Percentiles rank a stretch among this genome's conserved stretches.
phyloP scores from a whole-genome alignment of 37 sponge, comb jelly and placozoan species.

The Beroe ovata region DNA sequence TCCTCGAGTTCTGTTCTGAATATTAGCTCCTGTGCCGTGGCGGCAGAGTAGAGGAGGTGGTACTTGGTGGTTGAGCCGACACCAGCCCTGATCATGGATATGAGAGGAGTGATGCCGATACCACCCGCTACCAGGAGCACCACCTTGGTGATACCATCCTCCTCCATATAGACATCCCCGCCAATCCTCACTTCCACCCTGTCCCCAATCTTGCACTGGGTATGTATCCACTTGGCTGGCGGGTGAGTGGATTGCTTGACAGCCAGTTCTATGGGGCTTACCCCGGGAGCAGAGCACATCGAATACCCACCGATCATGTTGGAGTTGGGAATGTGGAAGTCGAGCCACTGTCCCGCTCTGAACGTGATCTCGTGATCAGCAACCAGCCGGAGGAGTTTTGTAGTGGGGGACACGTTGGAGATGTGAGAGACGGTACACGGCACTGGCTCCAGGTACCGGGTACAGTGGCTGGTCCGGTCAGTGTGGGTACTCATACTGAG shows the following conservation, averaged over 20 bases:
- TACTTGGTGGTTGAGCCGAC: slow-evolving; percentile 55
- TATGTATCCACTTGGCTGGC: slow-evolving; percentile 81
- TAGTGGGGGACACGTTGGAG: slow-evolving; percentile 73
- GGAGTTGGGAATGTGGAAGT: slow-evolving; percentile 73
- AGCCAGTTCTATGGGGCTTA: slow-evolving; percentile 72
- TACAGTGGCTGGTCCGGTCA: slow-evolving; percentile 14
- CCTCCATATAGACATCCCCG: slow-evolving; percentile 76
- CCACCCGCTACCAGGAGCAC: slow-evolving; percentile 82
- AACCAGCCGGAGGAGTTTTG: slow-evolving; percentile 72
- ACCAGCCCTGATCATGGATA: slow-evolving; percentile 74
- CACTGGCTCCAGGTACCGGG: background rate
- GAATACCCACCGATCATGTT: slow-evolving; percentile 82
- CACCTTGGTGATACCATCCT: slow-evolving; percentile 7
- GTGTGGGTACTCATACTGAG: background rate
- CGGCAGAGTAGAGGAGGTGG: slow-evolving; percentile 74
- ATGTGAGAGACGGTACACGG: slow-evolving; percentile 69
- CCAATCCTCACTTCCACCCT: slow-evolving; percentile 72
- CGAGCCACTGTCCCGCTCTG: slow-evolving; percentile 83
- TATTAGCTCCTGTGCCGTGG: slow-evolving; percentile 68
- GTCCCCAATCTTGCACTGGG: slow-evolving; percentile 73
- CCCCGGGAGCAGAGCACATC: slow-evolving; percentile 75
- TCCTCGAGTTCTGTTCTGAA: slow-evolving; percentile 71
- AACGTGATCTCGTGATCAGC: slow-evolving; percentile 70
- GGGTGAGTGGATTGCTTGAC: slow-evolving; percentile 78
- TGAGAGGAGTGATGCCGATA: slow-evolving; percentile 82